phyloP scores from a whole-genome alignment of 2,113 vertebrate genomes.

The Pterocles burchelli region DNA sequence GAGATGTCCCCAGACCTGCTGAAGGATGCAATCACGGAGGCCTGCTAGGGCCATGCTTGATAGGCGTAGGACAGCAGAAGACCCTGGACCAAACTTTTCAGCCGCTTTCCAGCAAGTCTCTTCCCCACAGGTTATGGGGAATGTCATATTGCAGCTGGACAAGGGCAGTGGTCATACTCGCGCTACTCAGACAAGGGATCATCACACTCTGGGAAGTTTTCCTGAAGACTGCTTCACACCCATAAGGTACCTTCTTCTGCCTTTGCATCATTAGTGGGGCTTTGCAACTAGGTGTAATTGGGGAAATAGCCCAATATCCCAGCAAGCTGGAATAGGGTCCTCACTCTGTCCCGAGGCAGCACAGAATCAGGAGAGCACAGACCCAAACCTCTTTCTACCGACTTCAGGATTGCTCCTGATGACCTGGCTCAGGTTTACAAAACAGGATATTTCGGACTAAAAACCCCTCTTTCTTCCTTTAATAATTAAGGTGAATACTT shows the following conservation, averaged over 20 bases:
- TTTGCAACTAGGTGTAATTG: fast-evolving
- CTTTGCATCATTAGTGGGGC: fast-evolving
- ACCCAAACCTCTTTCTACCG: neutral
- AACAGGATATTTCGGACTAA: neutral
- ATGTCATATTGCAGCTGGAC: fast-evolving
- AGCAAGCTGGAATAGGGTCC: neutral
- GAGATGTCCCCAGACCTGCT: neutral
- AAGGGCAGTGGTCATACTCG: neutral
- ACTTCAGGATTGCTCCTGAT: neutral
- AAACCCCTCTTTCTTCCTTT: neutral
- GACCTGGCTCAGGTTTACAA: neutral
- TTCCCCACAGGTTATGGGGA: neutral
- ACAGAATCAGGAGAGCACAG: neutral
- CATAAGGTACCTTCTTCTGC: neutral
- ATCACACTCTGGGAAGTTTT: neutral
- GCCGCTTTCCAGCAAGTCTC: fast-evolving
- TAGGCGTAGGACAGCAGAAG: neutral
- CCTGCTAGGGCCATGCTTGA: neutral
- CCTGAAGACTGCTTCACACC: neutral
- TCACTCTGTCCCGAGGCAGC: neutral
- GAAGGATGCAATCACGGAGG: fast-evolving
- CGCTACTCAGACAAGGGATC: neutral
- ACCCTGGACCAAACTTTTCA: no score
- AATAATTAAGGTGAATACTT: neutral
- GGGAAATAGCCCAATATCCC: neutral